A percentile compares a stretch with the other conserved stretches of the same genome.
Evolutionary conservation across 2,113 vertebrate species (phyloP).

Genomic region (Nesospiza acunhae): DNA sequence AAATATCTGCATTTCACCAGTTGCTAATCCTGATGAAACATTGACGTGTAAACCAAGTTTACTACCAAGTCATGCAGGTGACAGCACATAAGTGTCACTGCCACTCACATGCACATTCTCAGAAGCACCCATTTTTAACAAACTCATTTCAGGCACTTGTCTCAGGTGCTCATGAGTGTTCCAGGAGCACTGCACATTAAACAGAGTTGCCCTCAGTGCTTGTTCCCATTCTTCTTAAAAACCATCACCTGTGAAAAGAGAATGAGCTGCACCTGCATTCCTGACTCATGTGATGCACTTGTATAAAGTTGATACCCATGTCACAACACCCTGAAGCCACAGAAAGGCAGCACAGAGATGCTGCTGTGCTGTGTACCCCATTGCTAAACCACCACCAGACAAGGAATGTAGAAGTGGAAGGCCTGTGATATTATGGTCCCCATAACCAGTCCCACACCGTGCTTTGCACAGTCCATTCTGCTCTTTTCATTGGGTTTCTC

Average conservation of each 20-base stretch:
- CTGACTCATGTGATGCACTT: not conserved
- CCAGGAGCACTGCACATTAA: not conserved
- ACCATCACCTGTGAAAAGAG: not conserved
- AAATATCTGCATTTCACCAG: not conserved
- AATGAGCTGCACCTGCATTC: not conserved
- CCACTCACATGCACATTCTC: not conserved
- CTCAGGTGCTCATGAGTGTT: not conserved
- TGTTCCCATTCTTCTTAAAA: not conserved
- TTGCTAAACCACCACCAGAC: not conserved
- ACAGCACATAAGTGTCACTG: not conserved
- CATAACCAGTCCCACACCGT: accelerated
- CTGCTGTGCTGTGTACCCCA: not conserved
- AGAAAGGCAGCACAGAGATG: not conserved
- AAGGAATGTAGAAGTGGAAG: not conserved
- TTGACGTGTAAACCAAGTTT: not conserved
- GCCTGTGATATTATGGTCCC: accelerated
- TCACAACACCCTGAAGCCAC: not conserved
- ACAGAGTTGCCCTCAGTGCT: not conserved
- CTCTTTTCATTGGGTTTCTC: not conserved
- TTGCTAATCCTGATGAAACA: not conserved
- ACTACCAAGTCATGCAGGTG: not conserved
- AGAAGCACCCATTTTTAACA: not conserved
- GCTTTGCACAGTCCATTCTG: not conserved
- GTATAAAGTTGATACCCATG: not conserved
- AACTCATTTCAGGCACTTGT: not conserved